Base-by-base conservation (phyloP, 2,797 vertebrate species). In the Thripadectes ignobilis region DNA sequence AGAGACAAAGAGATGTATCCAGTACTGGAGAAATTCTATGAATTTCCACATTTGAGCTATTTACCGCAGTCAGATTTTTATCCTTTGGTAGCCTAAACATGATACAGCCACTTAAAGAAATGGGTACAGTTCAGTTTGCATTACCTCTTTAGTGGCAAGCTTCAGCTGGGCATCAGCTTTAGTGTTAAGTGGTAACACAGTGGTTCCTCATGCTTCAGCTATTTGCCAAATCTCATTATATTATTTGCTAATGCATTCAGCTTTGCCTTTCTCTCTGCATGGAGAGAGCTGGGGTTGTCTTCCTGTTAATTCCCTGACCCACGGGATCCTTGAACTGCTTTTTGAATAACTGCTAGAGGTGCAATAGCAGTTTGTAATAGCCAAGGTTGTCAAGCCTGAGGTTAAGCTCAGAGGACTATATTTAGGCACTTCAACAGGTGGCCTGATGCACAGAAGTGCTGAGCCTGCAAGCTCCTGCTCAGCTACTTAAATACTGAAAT, bases 401-500 rank as follows among this genome's bases (percentile, higher is more conserved):
- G 69, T 94, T 94, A 95, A 95, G 79, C 85, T 92, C 9, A 1
- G 38, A 54, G 55, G 43, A 30, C 93, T 96, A 96, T 96, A 96
- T 96, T 95, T 97, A 96, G 95, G n/a, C 29, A 69, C 76, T 88
- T 81, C 89, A 92, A 45, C 95, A 96, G 95, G 96, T 96, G 95
- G 96, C 67, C 76, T 78, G 89, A 91, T 62, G 66, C 59, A 91
- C 49, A 62, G n/a, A 94, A 96, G 85, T 94, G 87, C 85, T 96
- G 89, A 97, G 82, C 92, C 79, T 84, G 91, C 93, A 91, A 93
- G 87, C 89, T 94, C 62, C 87, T 77, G 46, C 76, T 96, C 89
- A 95, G 85, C 94, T 62, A 89, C 95, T 94, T 95, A 96, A 92
- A 94, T 34, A 76, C 76, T 59, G 81, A 97, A 96, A 96, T 96